Evolutionary conservation across 2,888 invertebrate genomes (phyloP), one percentile per base, ranked within the genome.

Genomic region (Helleia helle): DNA sequence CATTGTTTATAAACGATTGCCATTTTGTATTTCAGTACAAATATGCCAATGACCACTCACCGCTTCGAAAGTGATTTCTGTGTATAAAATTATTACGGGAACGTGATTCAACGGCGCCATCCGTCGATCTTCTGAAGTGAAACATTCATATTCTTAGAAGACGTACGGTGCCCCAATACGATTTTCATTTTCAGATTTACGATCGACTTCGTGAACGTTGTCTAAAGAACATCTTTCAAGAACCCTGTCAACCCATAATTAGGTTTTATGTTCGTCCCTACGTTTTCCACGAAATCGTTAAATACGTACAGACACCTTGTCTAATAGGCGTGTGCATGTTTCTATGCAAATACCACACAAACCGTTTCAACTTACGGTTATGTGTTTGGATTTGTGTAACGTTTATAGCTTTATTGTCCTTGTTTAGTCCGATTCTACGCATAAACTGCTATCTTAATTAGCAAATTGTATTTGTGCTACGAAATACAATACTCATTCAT

Each of bases 241-340:
- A 22, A 22, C 8, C 22, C 59, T 34, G 34, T 34, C 34, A 34
- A 18, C 18, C 34, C 34, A 34, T 34, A 34, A 34, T 34, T 22
- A 34, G 34, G 31, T 31, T 34, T 34, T 34, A 34, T 34, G 34
- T 7, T 34, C 8, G 18, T 18, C 34, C 14, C 17, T 22, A 12
- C 24, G 18, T 29, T 38, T 52, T 58, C 68, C 62, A 59, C 63
- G 65, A 68, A 70, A 59, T 59, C 58, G 62, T 67, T 67, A 62
- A 56, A 52, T 52, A 55, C 51, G 45, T 49, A 63, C 61, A 63
- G 66, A 68, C 70, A 62, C 65, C 57, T 60, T 50, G 62, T 65
- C 65, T 65, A 64, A 68, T 64, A 46, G 43, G 48, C 49, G 40
- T 49, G 52, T 48, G 48, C 56, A 52, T 55, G 64, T 62, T 61